Conservation (phyloP, 2,797 vertebrate species). For the Acridotheres tristis region DNA sequence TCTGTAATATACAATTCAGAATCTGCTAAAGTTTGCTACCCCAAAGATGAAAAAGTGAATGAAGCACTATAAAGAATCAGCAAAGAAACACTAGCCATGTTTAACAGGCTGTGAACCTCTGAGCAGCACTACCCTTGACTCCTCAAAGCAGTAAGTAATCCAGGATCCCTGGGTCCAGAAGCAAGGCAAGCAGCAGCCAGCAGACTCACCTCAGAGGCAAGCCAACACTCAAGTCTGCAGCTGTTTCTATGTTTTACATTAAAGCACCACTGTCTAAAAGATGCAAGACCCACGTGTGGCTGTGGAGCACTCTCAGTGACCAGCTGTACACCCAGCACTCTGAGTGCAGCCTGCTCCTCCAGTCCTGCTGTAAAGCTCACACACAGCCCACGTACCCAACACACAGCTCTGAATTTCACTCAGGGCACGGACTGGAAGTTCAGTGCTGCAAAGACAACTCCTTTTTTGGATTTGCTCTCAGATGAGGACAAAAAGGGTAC, state of each 20-base stretch:
- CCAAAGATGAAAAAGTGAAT: neutral
- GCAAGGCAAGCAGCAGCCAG: neutral
- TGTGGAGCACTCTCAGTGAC: neutral
- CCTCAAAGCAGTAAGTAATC: neutral
- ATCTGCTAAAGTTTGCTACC: neutral
- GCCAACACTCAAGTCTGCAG: neutral
- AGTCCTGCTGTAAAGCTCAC: neutral
- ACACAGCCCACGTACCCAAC: neutral
- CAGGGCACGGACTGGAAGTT: constrained; percentile 4
- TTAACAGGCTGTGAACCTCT: neutral
- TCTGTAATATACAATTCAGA: neutral
- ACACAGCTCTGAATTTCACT: neutral
- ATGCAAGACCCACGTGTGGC: neutral
- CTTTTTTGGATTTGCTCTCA: constrained; percentile 65
- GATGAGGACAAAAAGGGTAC: constrained; percentile 1
- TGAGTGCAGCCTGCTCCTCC: neutral
- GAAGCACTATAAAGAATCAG: neutral
- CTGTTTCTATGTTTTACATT: neutral
- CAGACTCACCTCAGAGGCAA: neutral
- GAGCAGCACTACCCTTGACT: neutral
- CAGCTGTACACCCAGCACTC: neutral
- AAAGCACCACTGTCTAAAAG: neutral
- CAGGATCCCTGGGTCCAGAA: neutral
- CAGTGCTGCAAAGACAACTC: constrained; percentile 48
- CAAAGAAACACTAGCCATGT: neutral